phyloP scores from a whole-genome alignment of 1,140 invertebrate genomes.

The Drosophila auraria region DNA sequence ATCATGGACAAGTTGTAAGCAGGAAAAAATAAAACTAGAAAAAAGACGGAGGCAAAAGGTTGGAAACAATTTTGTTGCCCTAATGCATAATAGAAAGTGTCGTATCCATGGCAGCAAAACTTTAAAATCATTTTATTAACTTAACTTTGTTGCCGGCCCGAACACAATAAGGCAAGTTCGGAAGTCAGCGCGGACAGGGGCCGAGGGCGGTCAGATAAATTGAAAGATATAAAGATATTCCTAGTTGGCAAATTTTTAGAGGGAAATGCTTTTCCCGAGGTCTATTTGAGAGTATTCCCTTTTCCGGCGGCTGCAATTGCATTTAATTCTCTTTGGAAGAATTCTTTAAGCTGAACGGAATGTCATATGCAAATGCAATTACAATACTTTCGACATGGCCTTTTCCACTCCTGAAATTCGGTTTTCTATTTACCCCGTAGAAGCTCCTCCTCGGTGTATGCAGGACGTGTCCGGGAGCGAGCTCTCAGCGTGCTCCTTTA shows the following conservation, averaged over 20 bases:
- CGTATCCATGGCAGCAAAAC: conserved; percentile 46
- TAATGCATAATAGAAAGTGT: conserved; percentile 56
- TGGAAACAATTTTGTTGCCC: conserved; percentile 54
- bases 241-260: not conserved
- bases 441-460: not conserved
- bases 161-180: conserved; percentile 16
- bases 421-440: conserved; percentile 7
- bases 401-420: not conserved
- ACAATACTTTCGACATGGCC: conserved; percentile 26
- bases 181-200: not conserved
- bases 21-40: conserved; percentile 8
- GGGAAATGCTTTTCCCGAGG: not conserved
- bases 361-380: conserved; percentile 76
- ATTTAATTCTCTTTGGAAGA: not conserved
- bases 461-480: conserved; percentile 23
- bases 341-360: conserved; percentile 24
- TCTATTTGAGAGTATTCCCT: not conserved
- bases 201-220: not conserved
- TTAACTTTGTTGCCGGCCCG: conserved; percentile 43
- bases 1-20: conserved; percentile 39
- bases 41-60: conserved; percentile 23
- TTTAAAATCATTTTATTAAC: conserved; percentile 65
- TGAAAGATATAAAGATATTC: not conserved
- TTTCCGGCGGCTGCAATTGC: not conserved
- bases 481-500: conserved; percentile 30